Evolutionary conservation across 2,113 vertebrate genomes (phyloP), one percentile per base, ranked within the genome.

Genomic region (Zingel zingel): DNA sequence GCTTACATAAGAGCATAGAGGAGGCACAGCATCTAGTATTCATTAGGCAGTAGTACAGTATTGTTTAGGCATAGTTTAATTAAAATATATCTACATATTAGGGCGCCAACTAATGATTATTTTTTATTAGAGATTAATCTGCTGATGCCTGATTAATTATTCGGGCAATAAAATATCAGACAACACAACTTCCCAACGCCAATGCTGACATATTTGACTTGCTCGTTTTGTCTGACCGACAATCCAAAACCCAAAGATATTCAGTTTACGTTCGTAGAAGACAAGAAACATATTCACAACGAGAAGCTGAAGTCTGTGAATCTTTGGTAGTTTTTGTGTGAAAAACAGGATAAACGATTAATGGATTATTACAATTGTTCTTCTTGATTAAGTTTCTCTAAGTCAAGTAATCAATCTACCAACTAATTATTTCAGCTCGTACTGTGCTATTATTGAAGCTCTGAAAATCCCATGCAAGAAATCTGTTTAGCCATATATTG

Each of bases 1-100:
- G 84, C 69, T 86, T 78, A 74, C 84, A 79, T 77, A 66, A 81
- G 62, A 56, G 16, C 15, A 45, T 11, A 15, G 59, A 61, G 27
- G 70, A 27, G 7, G 16, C 48, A 74, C n/a, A 21, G 6, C 15
- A 51, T 48, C 36, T 53, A 3, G 12, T 65, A 61, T 81, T 62
- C 19, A 72, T 73, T 67, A 48, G 21, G 33, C 59, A 51, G 15
- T 65, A 43, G 39, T 43, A 10, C 1, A 43, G 39, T 11, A 43
- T 43, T 43, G 11, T 61, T 63, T 39, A 8, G 19, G 54, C 30
- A 75, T n/a, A 50, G 63, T 54, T 61, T 43, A 13, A 56, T 21
- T 11, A 53, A 81, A 47, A 43, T 70, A 39, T 69, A 12, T 64
- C 36, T 47, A 48, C 2, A 36, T 51, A 51, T 50, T 45, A 21